Evolutionary conservation across 2,888 invertebrate species (phyloP), one percentile per base, ranked within the genome.

Genomic region (Lypha dubia): DNA sequence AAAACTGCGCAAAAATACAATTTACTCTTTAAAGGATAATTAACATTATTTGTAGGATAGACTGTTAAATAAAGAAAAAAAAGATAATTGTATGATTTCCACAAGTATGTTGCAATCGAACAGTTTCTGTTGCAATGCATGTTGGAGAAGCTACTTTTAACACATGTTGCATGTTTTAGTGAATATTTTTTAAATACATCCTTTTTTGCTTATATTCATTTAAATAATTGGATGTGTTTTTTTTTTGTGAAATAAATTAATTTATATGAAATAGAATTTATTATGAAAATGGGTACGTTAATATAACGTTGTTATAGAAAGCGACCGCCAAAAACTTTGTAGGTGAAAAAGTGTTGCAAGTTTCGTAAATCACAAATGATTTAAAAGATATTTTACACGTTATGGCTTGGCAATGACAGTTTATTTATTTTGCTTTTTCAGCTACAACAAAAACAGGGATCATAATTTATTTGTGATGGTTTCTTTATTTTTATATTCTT

Each of bases 71-170:
- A n/a, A n/a, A n/a, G n/a, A n/a, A n/a, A n/a, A 24, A 9, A 58
- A 9, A 2, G n/a, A 56, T 24, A 58, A 46, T 24, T 58, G 76
- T 58, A 24, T 76, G 67, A 76, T 46, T 11, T 58, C 67, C 67
- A 77, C 67, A 77, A 17, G 24, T 24, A 38, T 32, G 70, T 63
- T 53, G 32, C 22, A 20, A 46, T 68, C 15, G 38, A 46, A 51
- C 28, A 15, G 13, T 9, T n/a, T n/a, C 46, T 38, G 38, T 58
- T 58, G 22, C 46, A 22, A 41, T 32, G 32, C 65, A 74, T 28
- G 41, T 74, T 44, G 28, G 5, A 17, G 13, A 20, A 22, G 32
- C 4, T 44, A 6, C 1, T 6, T 15, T 15, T 3, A 53, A 24
- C 0, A 58, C 58, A 32, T 35, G 38, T 41, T 60, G 20, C 9